Percentiles rank a stretch among this genome's conserved stretches.
Evolutionary conservation across 2,888 invertebrate species (phyloP).

Genomic region (Myopa tessellatipennis): DNA sequence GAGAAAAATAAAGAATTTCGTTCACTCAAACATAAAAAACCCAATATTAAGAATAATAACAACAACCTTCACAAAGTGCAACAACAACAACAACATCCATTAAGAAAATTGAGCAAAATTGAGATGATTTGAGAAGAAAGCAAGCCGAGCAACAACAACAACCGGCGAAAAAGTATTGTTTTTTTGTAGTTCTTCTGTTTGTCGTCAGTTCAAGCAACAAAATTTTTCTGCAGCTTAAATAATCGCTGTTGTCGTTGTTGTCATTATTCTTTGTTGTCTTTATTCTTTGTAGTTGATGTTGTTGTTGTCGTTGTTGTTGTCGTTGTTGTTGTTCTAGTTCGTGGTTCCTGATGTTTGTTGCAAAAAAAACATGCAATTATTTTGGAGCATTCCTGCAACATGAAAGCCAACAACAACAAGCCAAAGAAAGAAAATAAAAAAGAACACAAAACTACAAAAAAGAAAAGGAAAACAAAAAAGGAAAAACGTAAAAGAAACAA

Average conservation of each 20-base stretch:
- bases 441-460: not conserved
- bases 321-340: conserved; percentile 25
- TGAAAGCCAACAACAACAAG: not conserved
- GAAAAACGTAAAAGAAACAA: not conserved
- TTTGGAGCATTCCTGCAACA: conserved; percentile 36
- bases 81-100: not conserved
- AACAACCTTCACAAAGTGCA: not conserved
- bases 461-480: not conserved
- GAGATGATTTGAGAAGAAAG: not conserved
- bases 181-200: not conserved
- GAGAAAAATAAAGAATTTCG: not conserved
- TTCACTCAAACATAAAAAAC: not conserved
- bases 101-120: conserved; percentile 13
- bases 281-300: not conserved
- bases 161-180: not conserved
- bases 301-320: not conserved
- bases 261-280: not conserved
- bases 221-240: conserved; percentile 5
- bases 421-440: not conserved
- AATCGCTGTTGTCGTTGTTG: not conserved
- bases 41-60: conserved; percentile 11
- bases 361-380: conserved; percentile 5
- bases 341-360: conserved; percentile 24
- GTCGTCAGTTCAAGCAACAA: not conserved
- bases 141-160: not conserved